Evolutionary conservation across 2,113 vertebrate genomes (phyloP).

Genomic region (Callipepla californica): DNA sequence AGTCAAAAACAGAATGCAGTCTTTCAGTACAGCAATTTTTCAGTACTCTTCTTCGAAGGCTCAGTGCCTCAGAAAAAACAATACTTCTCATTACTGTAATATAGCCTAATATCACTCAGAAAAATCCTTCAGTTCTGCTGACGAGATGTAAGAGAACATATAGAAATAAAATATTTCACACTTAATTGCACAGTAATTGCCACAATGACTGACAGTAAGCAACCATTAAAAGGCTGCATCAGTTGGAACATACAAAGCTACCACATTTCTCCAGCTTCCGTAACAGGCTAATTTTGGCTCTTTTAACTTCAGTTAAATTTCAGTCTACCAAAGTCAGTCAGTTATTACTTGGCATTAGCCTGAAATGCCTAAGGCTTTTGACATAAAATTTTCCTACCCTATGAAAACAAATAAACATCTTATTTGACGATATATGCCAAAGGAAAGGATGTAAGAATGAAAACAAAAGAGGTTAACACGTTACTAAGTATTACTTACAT

Average conservation of each 20-base stretch:
- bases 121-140: neutral
- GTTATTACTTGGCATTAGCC: neutral
- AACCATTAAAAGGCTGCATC: neutral
- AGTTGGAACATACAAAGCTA: neutral
- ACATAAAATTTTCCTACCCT: neutral
- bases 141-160: neutral
- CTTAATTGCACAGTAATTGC: neutral
- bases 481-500: neutral
- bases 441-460: neutral
- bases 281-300: neutral
- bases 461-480: neutral
- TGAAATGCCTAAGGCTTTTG: neutral
- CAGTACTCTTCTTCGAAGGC: neutral
- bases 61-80: neutral
- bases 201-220: neutral
- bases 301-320: neutral
- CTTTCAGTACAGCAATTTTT: neutral
- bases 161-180: neutral
- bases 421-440: neutral
- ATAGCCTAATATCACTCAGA: neutral
- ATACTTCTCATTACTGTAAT: neutral
- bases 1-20: neutral
- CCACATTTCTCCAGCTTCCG: neutral
- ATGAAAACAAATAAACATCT: neutral
- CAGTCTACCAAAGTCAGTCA: neutral